Conservation (phyloP, 2,797 vertebrate species). For the Staurois parvus region DNA sequence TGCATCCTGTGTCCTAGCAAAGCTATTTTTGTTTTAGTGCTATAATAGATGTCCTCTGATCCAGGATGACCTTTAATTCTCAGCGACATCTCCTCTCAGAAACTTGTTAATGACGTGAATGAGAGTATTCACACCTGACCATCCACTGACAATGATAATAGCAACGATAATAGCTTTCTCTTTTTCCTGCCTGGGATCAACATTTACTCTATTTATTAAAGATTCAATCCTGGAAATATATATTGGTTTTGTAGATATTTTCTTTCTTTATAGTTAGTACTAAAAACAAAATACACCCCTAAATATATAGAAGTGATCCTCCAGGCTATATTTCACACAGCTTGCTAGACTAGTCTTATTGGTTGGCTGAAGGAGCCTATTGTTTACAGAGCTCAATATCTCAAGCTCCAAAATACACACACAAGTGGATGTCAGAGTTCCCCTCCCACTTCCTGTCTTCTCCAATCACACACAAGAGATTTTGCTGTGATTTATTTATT, state of each 20-base stretch:
- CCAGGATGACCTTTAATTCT: slow-evolving; percentile 42
- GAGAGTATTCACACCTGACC: not conserved
- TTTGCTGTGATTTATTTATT: too few relatives aligned
- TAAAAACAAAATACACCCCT: too few relatives aligned
- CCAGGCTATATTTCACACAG: too few relatives aligned
- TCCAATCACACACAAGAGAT: too few relatives aligned
- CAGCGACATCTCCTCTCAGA: slow-evolving; percentile 10
- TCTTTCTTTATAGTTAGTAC: not conserved
- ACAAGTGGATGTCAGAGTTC: too few relatives aligned
- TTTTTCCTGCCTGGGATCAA: not conserved
- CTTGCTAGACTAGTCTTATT: too few relatives aligned
- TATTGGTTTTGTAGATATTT: not conserved
- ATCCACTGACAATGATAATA: slow-evolving; percentile 13
- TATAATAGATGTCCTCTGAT: slow-evolving; percentile 37
- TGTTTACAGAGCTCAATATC: too few relatives aligned
- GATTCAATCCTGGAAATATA: not conserved
- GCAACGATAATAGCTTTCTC: not conserved
- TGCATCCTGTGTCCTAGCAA: not conserved
- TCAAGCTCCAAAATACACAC: too few relatives aligned
- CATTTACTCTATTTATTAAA: not conserved
- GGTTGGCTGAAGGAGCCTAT: too few relatives aligned
- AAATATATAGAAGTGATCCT: too few relatives aligned
- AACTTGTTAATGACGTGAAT: not conserved
- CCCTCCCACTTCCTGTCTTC: too few relatives aligned
- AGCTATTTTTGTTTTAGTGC: slow-evolving; percentile 32